phyloP scores from a whole-genome alignment of 2,888 invertebrate species.

The Sicus ferrugineus region DNA sequence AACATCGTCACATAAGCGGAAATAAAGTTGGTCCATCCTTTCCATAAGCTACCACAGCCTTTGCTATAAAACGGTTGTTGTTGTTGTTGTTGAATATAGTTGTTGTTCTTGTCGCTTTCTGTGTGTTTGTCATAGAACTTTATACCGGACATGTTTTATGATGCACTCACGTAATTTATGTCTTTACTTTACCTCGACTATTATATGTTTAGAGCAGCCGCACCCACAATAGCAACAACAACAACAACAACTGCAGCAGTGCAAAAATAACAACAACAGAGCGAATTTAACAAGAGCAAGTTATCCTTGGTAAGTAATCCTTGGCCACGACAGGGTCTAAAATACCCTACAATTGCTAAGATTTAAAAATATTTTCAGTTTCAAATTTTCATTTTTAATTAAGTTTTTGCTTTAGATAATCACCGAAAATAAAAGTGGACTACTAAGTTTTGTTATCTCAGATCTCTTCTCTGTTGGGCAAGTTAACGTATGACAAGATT shows the following conservation, averaged over 20 bases:
- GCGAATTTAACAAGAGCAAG: too few relatives aligned
- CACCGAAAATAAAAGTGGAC: too few relatives aligned
- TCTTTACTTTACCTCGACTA: not conserved
- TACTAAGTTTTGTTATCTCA: too few relatives aligned
- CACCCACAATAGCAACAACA: conserved; percentile 2
- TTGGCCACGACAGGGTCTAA: too few relatives aligned
- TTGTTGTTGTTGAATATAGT: not conserved
- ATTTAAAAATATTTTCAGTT: too few relatives aligned
- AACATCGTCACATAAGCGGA: conserved; percentile 10
- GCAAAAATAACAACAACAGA: too few relatives aligned
- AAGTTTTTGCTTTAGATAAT: too few relatives aligned
- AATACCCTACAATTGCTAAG: too few relatives aligned
- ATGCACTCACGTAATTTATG: conserved; percentile 11
- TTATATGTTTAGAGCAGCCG: not conserved
- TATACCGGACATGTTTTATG: not conserved
- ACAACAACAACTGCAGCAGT: not conserved
- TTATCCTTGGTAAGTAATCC: too few relatives aligned
- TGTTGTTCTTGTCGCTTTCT: not conserved
- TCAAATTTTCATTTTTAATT: too few relatives aligned
- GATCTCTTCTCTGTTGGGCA: too few relatives aligned
- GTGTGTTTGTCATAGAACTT: not conserved
- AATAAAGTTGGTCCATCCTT: conserved; percentile 13
- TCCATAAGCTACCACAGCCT: not conserved
- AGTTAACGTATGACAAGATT: too few relatives aligned
- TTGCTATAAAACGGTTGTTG: not conserved